Evolutionary conservation across 2,113 vertebrate species (phyloP).

Genomic region (Oxyruncus cristatus): DNA sequence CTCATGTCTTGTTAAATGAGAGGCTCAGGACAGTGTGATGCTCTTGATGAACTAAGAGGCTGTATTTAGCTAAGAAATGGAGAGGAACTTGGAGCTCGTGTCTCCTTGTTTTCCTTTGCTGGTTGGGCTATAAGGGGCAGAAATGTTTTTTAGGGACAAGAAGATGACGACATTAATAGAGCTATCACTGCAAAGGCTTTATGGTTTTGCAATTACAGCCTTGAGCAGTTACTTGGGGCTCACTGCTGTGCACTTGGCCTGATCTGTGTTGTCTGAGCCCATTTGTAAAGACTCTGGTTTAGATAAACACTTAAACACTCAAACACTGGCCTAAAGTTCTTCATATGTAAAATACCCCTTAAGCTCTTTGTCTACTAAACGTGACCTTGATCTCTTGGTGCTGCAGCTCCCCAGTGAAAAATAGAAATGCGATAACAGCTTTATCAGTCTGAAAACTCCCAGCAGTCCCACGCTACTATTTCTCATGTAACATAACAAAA

Average conservation of each 20-base stretch:
- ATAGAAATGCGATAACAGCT: slow-evolving; percentile 57
- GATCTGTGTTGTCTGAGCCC: background rate
- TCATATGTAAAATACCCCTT: background rate
- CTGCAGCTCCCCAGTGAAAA: slow-evolving; percentile 47
- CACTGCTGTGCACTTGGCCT: background rate
- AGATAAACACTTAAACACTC: background rate
- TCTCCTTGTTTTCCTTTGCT: background rate
- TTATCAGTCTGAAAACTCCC: slow-evolving; percentile 56
- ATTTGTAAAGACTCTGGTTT: background rate
- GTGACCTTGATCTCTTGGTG: slow-evolving; percentile 60
- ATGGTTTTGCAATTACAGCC: background rate
- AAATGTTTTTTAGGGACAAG: background rate
- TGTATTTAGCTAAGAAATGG: background rate
- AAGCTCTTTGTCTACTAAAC: background rate
- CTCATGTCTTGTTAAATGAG: slow-evolving; percentile 1
- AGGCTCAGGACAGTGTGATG: slow-evolving; percentile 45
- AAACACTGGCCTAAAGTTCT: background rate
- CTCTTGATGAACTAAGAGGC: slow-evolving; percentile 46
- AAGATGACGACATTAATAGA: background rate
- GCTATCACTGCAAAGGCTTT: background rate
- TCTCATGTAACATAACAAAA: slow-evolving; percentile 67
- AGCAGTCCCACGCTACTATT: slow-evolving; percentile 39
- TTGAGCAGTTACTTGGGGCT: background rate
- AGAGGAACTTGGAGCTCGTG: background rate
- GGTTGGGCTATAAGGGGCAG: background rate